Evolutionary conservation across 2,797 vertebrate genomes (phyloP), one percentile per base, ranked within the genome.

Genomic region (Otus scops): DNA sequence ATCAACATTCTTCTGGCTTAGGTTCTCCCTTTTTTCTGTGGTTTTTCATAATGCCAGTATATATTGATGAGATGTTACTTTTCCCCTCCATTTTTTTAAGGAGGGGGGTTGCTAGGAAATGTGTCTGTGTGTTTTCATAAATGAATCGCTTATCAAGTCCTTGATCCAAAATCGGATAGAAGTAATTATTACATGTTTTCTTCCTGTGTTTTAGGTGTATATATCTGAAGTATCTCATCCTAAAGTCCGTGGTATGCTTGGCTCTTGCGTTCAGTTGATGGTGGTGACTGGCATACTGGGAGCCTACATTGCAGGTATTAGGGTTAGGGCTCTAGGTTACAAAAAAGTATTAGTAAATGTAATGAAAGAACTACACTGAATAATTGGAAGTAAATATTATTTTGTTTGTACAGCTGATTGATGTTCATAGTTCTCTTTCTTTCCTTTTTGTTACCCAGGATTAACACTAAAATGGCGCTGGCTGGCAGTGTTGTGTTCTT

Each of bases 231-330:
- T 98, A 63, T 98, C 99, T 17, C 99, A 99, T 61, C 98, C 99
- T 67, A 97, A 97, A 8, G 98, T 99, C 17, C 98, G 99, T 23
- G 99, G 99, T 13, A 97, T 96, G 28, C 93, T 99, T 6, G 99
- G 99, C 80, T 99, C 99, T 71, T 99, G 99, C 51, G 99, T 99
- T 85, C 99, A 99, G 95, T 97, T 99, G 95, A 99, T 99, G 99
- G 99, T 99, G 76, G 99, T 99, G 85, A 97, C 88, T 0, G 99
- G 99, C 86, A 99, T 99, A 97, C 98, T 99, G 97, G 98, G 98
- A 95, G 98, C 98, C 48, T 99, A 99, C 38, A n/a, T 98, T 28
- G 98, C 98, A 98, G 99, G 99, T 99, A 98, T 3, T 32, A 7
- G 38, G 10, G 8, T 41, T 64, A 45, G 64, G 64, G 38, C 26